phyloP scores from a whole-genome alignment of 2,113 vertebrate genomes.

The Charina bottae region DNA sequence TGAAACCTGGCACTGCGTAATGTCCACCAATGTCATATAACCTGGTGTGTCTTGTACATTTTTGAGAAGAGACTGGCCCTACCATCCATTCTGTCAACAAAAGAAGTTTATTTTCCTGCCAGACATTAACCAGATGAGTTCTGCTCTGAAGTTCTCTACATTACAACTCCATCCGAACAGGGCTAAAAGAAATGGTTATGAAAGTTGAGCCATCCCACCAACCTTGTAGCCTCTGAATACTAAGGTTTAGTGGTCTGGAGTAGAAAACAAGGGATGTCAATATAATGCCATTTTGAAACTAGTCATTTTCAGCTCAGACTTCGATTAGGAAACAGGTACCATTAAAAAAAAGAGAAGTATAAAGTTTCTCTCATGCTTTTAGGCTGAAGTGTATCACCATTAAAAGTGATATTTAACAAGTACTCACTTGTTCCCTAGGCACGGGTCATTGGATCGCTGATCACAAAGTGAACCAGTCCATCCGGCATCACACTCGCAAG shows the following conservation, averaged over 20 bases:
- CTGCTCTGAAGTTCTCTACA: background rate
- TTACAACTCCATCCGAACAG: background rate
- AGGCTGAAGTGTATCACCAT: background rate
- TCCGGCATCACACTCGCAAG: conserved; percentile 92
- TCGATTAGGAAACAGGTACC: background rate
- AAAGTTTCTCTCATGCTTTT: background rate
- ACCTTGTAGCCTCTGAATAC: background rate
- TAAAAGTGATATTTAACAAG: background rate
- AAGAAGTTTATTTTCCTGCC: background rate
- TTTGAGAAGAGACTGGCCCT: background rate
- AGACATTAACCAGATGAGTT: background rate
- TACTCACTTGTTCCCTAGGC: conserved; percentile 96
- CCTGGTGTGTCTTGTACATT: background rate
- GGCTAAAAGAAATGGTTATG: background rate
- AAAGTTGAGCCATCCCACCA: background rate
- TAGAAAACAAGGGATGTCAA: too few species aligned
- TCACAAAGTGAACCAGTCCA: conserved; percentile 91
- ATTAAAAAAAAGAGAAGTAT: background rate
- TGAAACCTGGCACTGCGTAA: background rate
- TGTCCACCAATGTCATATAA: background rate
- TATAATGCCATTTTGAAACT: too few species aligned
- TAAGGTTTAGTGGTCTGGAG: too few species aligned
- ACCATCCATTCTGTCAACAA: background rate
- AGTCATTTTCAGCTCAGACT: background rate
- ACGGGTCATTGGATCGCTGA: conserved; percentile 91